A percentile compares a stretch with the other conserved stretches of the same genome.
phyloP scores from a whole-genome alignment of 1,140 invertebrate genomes.

The Papilio helenus region DNA sequence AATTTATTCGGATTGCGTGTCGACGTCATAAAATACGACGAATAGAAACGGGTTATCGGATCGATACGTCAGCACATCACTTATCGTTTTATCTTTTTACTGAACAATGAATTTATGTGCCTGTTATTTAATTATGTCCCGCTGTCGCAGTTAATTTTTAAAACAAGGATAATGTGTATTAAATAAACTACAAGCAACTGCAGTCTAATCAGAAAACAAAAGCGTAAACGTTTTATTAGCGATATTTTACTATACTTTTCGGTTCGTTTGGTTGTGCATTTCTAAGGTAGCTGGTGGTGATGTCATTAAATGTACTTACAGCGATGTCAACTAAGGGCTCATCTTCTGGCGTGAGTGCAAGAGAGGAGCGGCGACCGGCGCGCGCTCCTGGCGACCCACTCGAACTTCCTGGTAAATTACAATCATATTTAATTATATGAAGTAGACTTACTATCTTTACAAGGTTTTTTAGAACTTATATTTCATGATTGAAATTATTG shows the following conservation, averaged over 20 bases:
- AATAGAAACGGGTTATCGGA: slow-evolving; percentile 21
- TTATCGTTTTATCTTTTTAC: slow-evolving; percentile 1
- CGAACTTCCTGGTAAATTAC: slow-evolving; percentile 68
- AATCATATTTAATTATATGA: slow-evolving; percentile 12
- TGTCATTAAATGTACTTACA: slow-evolving; percentile 64
- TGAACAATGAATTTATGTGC: not conserved
- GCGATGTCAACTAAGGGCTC: slow-evolving; percentile 76
- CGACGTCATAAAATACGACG: slow-evolving; percentile 25
- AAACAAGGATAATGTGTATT: not conserved
- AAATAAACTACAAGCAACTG: too few species aligned
- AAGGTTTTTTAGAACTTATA: too few species aligned
- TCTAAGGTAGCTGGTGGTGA: not conserved
- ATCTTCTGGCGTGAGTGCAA: slow-evolving; percentile 77
- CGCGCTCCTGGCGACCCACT: slow-evolving; percentile 76
- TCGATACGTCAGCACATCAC: slow-evolving; percentile 22
- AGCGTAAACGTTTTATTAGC: not conserved
- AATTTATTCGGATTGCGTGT: slow-evolving; percentile 29
- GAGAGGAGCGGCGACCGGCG: slow-evolving; percentile 73
- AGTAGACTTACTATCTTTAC: too few species aligned
- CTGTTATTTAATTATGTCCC: not conserved
- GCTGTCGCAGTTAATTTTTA: not conserved
- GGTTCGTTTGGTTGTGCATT: not conserved
- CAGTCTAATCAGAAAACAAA: not conserved
- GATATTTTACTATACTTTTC: too few species aligned
- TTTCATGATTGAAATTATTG: too few species aligned